Percentiles rank a stretch among this genome's conserved stretches.
Evolutionary conservation across 1,140 invertebrate species (phyloP).

Genomic region (Drosophila albomicans): DNA sequence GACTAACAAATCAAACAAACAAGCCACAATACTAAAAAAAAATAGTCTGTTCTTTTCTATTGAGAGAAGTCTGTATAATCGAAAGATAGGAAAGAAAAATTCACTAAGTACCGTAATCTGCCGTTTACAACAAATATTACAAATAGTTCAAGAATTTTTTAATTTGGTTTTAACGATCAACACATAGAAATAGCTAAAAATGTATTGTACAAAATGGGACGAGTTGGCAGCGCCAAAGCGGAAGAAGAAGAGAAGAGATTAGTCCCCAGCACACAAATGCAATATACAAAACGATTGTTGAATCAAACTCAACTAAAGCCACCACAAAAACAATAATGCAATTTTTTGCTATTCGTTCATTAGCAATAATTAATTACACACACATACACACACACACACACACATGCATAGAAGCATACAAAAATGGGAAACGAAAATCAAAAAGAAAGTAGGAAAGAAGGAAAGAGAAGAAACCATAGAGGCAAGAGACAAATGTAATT

Average conservation of each 20-base stretch:
- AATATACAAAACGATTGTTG: background rate
- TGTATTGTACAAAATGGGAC: slow-evolving; percentile 45
- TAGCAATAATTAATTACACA: slow-evolving; percentile 26
- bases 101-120: slow-evolving; percentile 49
- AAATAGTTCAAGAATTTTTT: slow-evolving; percentile 64
- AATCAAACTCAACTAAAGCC: background rate
- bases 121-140: slow-evolving; percentile 57
- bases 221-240: slow-evolving; percentile 37
- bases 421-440: slow-evolving; percentile 30
- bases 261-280: background rate
- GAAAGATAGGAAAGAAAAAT: background rate
- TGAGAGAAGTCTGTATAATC: slow-evolving; percentile 7
- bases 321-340: slow-evolving; percentile 38
- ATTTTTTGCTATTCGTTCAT: slow-evolving; percentile 21
- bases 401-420: background rate
- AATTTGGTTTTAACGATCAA: slow-evolving; percentile 26
- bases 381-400: background rate
- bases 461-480: slow-evolving; percentile 17
- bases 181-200: slow-evolving; percentile 34
- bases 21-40: slow-evolving; percentile 30
- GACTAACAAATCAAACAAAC: no score
- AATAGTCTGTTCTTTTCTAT: slow-evolving; percentile 65
- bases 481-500: slow-evolving; percentile 46
- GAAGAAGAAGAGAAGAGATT: slow-evolving; percentile 29
- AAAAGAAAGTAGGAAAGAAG: slow-evolving; percentile 5